Conservation (phyloP, 1,140 invertebrate genomes). For the Leptinotarsa lineolata region DNA sequence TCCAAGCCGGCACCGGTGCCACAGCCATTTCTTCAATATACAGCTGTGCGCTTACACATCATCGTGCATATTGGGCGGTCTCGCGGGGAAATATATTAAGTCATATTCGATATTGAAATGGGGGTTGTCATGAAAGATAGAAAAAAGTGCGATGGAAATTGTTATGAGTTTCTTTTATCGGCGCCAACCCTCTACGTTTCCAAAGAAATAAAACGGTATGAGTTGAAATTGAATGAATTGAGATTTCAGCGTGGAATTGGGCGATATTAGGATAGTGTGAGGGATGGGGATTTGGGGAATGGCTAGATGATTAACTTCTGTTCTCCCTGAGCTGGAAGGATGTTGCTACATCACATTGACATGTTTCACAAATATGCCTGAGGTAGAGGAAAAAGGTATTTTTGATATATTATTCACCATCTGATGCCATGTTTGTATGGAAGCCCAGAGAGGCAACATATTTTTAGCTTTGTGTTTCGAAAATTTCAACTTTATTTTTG, state of each 20-base stretch:
- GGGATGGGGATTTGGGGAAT: no score
- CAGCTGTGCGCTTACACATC: conserved; percentile 13
- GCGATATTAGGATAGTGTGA: no score
- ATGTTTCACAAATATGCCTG: no score
- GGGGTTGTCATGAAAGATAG: conserved; percentile 12
- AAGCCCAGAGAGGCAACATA: no score
- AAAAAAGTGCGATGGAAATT: conserved; percentile 19
- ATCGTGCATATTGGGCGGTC: conserved; percentile 12
- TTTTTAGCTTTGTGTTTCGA: no score
- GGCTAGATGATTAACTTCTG: no score
- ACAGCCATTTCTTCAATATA: conserved; percentile 10
- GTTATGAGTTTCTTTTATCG: conserved; percentile 21
- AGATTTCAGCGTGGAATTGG: background rate
- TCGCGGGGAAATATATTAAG: conserved; percentile 21
- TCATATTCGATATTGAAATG: conserved; percentile 20
- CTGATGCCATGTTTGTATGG: no score
- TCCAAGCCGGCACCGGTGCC: background rate
- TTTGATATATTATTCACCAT: no score
- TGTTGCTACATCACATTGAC: no score
- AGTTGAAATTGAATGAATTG: background rate
- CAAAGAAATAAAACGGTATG: background rate
- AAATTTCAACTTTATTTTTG: no score
- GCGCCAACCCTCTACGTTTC: background rate
- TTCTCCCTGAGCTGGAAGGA: no score
- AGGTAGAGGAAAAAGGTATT: no score